Percentiles rank a stretch among this genome's conserved stretches.
Conservation (phyloP, 2,888 invertebrate genomes). For the Branchipolynoe longqiensis region DNA sequence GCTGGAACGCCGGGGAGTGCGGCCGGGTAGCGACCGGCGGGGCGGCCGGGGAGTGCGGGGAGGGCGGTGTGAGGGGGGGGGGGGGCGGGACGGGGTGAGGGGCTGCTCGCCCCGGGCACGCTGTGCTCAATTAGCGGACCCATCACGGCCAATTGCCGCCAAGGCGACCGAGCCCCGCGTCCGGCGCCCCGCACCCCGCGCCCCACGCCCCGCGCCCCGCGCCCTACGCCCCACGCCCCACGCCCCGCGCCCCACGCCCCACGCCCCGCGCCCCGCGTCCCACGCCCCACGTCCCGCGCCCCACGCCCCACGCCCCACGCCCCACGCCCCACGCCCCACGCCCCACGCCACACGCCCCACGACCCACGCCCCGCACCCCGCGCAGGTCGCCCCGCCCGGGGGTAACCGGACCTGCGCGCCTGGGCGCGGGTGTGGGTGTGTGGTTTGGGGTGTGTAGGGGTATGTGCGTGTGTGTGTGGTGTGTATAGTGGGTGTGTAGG, state of each 20-base stretch:
- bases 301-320: background rate
- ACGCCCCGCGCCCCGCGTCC: background rate
- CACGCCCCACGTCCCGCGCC: background rate
- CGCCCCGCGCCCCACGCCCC: background rate
- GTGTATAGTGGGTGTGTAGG: too few relatives aligned
- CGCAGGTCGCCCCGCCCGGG: too few relatives aligned
- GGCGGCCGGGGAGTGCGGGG: too few relatives aligned
- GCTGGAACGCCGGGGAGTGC: too few relatives aligned
- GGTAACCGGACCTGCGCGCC: too few relatives aligned
- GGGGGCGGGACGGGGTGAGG: background rate
- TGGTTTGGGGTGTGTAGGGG: too few relatives aligned
- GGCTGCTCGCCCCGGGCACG: constrained; percentile 43
- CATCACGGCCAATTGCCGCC: constrained; percentile 56
- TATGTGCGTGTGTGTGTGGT: too few relatives aligned
- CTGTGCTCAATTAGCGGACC: constrained; percentile 57
- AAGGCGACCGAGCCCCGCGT: background rate
- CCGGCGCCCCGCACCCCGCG: background rate
- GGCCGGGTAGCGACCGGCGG: too few relatives aligned
- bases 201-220: background rate
- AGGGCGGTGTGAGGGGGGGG: background rate
- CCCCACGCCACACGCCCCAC: background rate
- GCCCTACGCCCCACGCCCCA: background rate
- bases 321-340: background rate
- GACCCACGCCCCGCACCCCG: background rate
- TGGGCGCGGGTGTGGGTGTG: too few relatives aligned